A percentile compares a stretch with the other conserved stretches of the same genome.
phyloP scores from a whole-genome alignment of 2,888 invertebrate species.

The Digitonthophagus gazella region DNA sequence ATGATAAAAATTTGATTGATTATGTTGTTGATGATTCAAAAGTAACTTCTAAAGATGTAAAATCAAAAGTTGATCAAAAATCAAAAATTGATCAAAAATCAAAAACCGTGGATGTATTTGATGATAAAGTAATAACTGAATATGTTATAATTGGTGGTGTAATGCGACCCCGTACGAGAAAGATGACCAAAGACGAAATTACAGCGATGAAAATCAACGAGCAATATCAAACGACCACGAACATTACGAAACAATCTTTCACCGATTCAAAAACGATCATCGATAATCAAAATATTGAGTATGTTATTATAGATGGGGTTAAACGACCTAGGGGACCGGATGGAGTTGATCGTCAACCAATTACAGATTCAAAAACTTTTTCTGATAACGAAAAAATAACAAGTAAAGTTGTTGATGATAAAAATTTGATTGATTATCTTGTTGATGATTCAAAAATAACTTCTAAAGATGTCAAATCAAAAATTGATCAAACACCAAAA shows the following conservation, averaged over 20 bases:
- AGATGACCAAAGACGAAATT: neutral
- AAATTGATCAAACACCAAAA: too few relatives aligned
- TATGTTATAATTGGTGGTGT: slow-evolving; percentile 20
- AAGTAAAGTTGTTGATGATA: neutral
- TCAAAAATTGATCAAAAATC: neutral
- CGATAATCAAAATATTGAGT: slow-evolving; percentile 39
- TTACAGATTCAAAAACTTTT: slow-evolving; percentile 20
- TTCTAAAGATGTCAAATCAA: too few relatives aligned
- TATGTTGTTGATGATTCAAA: neutral
- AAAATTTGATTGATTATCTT: neutral
- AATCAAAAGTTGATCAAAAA: too few relatives aligned
- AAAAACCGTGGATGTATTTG: neutral
- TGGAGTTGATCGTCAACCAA: too few relatives aligned
- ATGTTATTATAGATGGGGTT: slow-evolving; percentile 23
- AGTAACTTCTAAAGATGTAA: too few relatives aligned
- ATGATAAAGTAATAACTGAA: slow-evolving; percentile 14
- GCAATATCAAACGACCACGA: neutral
- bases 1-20: neutral
- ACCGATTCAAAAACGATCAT: slow-evolving; percentile 39
- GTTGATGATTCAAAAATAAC: too few relatives aligned
- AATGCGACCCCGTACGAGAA: slow-evolving; percentile 13
- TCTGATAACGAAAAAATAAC: slow-evolving; percentile 19
- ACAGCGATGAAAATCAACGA: neutral
- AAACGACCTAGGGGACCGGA: slow-evolving; percentile 16
- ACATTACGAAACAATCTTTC: slow-evolving; percentile 21